phyloP scores from a whole-genome alignment of 2,888 invertebrate genomes.

The Tachina lurida region DNA sequence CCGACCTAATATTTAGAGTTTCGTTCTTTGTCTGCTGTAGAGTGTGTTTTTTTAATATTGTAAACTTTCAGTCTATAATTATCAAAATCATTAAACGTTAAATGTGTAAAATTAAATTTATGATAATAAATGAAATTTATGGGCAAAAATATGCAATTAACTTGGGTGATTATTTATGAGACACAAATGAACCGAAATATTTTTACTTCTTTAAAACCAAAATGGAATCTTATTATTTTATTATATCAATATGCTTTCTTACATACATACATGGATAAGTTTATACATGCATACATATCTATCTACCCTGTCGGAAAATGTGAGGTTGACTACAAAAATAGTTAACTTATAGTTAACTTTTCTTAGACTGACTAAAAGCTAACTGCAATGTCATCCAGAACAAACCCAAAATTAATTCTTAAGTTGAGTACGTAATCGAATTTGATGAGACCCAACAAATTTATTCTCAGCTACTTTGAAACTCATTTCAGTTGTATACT shows the following conservation, averaged over 20 bases:
- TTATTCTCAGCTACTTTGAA: too few relatives aligned
- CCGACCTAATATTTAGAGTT: background rate
- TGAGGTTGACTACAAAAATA: too few relatives aligned
- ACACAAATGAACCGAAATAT: conserved; percentile 52
- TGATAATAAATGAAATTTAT: conserved; percentile 62
- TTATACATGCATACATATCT: background rate
- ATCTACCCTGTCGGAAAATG: too few relatives aligned
- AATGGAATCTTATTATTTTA: conserved; percentile 21
- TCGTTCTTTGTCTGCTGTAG: conserved; percentile 6
- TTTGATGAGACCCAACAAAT: too few relatives aligned
- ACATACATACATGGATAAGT: background rate
- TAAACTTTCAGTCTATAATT: conserved; percentile 7
- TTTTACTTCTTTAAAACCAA: conserved; percentile 29
- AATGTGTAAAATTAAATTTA: conserved; percentile 49
- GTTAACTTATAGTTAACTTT: too few relatives aligned
- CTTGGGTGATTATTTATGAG: conserved; percentile 60
- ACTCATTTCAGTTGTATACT: too few relatives aligned
- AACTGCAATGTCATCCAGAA: too few relatives aligned
- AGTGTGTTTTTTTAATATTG: background rate
- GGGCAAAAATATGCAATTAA: conserved; percentile 61
- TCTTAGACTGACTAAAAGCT: too few relatives aligned
- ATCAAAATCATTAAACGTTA: conserved; percentile 42
- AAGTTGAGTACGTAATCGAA: too few relatives aligned
- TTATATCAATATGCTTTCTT: background rate
- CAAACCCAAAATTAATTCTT: too few relatives aligned